Percentiles rank a stretch among this genome's conserved stretches.
These are phyloP conservation scores for Arenaria interpres DNA, from an alignment of 2,113 vertebrate genomes.

Conservation along the genomic window DNA sequence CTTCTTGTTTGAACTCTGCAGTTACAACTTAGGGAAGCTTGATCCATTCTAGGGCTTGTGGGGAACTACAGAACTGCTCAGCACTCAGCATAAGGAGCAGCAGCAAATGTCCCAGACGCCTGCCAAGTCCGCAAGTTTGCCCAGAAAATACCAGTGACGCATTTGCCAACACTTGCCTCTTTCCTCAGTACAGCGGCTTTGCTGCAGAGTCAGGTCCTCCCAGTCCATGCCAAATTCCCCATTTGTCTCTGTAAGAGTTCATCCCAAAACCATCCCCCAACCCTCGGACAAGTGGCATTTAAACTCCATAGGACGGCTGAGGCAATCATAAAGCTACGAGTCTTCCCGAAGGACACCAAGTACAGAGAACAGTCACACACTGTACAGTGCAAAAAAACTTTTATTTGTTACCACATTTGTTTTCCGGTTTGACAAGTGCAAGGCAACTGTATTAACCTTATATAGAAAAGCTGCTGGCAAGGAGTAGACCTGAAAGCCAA, in stretches of 20 bases:
- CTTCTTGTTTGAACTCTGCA: background rate
- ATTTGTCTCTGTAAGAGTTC: background rate
- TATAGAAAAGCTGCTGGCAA: background rate
- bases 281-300: background rate
- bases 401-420: slow-evolving; percentile 48
- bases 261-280: background rate
- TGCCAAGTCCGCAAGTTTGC: background rate
- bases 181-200: background rate
- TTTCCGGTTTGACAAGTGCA: slow-evolving; percentile 33
- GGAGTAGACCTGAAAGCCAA: background rate
- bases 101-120: background rate
- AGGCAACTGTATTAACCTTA: slow-evolving; percentile 36
- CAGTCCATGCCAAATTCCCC: background rate
- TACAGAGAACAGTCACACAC: background rate
- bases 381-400: background rate
- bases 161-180: background rate
- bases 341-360: background rate
- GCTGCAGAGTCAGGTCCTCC: background rate
- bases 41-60: background rate
- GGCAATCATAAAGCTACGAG: background rate
- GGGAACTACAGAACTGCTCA: background rate
- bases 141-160: background rate
- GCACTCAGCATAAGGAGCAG: background rate
- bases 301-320: background rate
- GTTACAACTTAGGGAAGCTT: background rate